Conservation (phyloP, 2,888 invertebrate genomes). For the Pherbina coryleti region DNA sequence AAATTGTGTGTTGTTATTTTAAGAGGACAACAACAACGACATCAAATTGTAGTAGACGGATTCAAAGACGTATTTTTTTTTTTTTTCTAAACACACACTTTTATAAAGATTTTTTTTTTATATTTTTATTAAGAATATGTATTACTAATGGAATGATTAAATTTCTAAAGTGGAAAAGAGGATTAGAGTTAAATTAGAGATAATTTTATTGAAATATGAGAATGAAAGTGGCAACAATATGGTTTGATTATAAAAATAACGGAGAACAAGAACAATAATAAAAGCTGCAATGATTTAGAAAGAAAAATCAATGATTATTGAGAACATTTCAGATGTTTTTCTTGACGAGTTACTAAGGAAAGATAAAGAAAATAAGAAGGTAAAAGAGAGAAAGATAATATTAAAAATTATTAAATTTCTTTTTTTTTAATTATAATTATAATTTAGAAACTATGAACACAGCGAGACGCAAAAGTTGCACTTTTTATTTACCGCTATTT, state of each 20-base stretch:
- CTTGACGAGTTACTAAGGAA: no score
- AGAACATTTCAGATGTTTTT: no score
- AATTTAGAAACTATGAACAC: no score
- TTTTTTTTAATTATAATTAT: no score
- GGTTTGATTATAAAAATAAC: neutral
- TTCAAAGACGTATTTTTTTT: constrained; percentile 10
- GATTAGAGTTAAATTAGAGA: neutral
- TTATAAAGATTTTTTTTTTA: neutral
- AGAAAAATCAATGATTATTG: no score
- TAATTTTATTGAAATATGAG: neutral
- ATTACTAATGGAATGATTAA: neutral
- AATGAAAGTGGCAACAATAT: neutral
- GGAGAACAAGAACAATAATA: no score
- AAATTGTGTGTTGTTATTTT: constrained; percentile 5
- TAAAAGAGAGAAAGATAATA: no score
- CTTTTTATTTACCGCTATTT: no score
- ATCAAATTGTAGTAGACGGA: constrained; percentile 63
- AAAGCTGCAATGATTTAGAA: no score
- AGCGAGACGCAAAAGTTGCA: no score
- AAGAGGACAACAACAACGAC: neutral
- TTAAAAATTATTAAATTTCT: no score
- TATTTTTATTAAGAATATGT: neutral
- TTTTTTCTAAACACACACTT: neutral
- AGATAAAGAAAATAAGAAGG: no score
- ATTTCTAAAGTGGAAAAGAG: neutral